Evolutionary conservation across 2,888 invertebrate genomes (phyloP), one percentile per base, ranked within the genome.

Genomic region (Aphidius colemani): DNA sequence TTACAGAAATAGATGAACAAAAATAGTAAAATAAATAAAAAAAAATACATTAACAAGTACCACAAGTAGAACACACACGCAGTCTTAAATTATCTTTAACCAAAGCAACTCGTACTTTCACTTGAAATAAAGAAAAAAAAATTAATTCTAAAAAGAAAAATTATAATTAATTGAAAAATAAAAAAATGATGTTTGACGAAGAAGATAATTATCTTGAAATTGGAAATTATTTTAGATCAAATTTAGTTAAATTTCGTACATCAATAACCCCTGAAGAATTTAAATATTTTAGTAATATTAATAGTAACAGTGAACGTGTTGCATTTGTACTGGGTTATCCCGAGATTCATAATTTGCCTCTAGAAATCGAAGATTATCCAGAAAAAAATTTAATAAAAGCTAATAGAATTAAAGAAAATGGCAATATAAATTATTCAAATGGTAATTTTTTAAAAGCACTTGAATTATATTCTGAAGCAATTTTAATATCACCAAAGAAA

Each of bases 401-500:
- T 7, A 83, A 86, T n/a, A 83, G 84, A 66, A 82, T 88, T 45
- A 93, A 94, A 82, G 86, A 88, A 71, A 85, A 86, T 65, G 94
- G 93, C 4, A 94, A 93, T 75, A 84, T 85, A 66, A 88, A 87
- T 6, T 94, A 93, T 72, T 89, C 88, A 70, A 87, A 86, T 71
- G 90, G 89, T 60, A 87, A 91, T 70, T 92, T 89, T 85, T 76
- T 81, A 43, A 87, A 86, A 71, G 91, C 94, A 1, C 83, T 93
- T 77, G 83, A 87, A 44, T 79, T 87, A 51, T 95, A 94, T 80
- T 89, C 88, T 65, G 86, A 87, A 69, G 89, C 92, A 75, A 80
- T 90, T 39, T 83, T 86, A 58, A 85, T 89, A 77, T 92, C 93
- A 9, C 85, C 86, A 65, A 87, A 87, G 72, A 86, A 88, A 82